phyloP scores from a whole-genome alignment of 2,888 invertebrate species.

The Scaptodrosophila latifasciaeformis region DNA sequence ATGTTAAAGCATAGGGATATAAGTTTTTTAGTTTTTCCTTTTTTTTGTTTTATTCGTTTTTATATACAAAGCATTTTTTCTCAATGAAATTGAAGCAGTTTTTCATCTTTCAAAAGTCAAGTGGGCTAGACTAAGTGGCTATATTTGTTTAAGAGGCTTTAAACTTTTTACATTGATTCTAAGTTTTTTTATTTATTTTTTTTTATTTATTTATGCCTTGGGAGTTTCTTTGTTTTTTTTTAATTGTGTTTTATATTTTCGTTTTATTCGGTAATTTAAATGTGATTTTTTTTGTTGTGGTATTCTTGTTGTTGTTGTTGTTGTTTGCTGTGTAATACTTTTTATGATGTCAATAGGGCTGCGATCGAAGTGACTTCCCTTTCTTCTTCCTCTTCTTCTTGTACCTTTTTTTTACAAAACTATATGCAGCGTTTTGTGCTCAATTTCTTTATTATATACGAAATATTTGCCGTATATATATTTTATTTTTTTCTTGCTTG shows the following conservation, averaged over 20 bases:
- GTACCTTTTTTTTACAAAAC: constrained; percentile 5
- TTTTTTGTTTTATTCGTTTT: constrained; percentile 12
- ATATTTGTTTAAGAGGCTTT: constrained; percentile 10
- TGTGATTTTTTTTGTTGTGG: constrained; percentile 21
- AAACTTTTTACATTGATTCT: constrained; percentile 54
- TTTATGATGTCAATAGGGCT: no score
- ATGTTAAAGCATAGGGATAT: constrained; percentile 35
- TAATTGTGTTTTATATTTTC: constrained; percentile 15
- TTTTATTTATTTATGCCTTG: constrained; percentile 37
- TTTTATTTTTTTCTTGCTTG: neutral
- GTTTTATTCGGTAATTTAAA: constrained; percentile 19
- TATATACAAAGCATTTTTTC: constrained; percentile 54
- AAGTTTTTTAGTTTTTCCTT: constrained; percentile 24
- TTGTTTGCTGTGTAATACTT: constrained; percentile 48
- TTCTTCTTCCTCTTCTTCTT: no score
- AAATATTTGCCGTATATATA: no score
- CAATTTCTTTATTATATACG: neutral
- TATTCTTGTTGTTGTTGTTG: no score
- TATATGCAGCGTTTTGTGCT: constrained; percentile 5
- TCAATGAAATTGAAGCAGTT: constrained; percentile 45
- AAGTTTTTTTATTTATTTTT: constrained; percentile 28
- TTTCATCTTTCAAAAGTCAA: constrained; percentile 7
- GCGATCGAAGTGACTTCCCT: no score
- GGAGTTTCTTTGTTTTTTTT: constrained; percentile 17
- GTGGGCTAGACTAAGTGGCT: constrained; percentile 22